Percentiles rank a stretch among this genome's conserved stretches.
phyloP scores from a whole-genome alignment of 2,797 vertebrate species.

The Ciconia nigra region DNA sequence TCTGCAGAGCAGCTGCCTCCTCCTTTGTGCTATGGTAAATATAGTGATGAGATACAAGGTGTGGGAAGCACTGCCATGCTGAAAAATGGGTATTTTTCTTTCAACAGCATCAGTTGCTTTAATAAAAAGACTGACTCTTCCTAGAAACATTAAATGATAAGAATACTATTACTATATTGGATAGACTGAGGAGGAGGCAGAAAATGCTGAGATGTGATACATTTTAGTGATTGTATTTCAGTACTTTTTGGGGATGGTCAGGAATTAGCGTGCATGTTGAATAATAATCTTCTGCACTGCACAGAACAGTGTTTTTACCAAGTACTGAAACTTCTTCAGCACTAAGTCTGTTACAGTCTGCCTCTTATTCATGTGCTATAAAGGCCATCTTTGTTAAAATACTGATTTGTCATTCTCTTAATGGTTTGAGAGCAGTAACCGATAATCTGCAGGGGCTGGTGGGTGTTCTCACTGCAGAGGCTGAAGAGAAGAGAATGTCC shows the following conservation, averaged over 20 bases:
- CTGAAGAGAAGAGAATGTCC: neutral
- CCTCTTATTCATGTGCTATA: neutral
- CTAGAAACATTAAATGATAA: neutral
- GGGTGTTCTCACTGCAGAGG: neutral
- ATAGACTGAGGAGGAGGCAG: neutral
- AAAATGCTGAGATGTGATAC: neutral
- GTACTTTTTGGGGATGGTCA: neutral
- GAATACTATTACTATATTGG: neutral
- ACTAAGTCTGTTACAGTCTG: neutral
- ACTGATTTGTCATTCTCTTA: neutral
- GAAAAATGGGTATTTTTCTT: neutral
- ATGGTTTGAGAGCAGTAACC: neutral
- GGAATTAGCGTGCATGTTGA: neutral
- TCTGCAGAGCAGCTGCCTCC: neutral
- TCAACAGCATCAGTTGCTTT: neutral
- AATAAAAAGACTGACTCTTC: neutral
- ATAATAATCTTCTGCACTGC: neutral
- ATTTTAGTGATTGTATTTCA: neutral
- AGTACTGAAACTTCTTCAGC: neutral
- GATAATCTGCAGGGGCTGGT: neutral
- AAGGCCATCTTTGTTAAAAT: neutral
- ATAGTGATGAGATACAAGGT: neutral
- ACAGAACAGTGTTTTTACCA: neutral
- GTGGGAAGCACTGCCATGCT: neutral
- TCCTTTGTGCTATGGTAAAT: neutral